These are phyloP conservation scores for Forficula auricularia DNA, from an alignment of 1,140 invertebrate species.

Conservation along the genomic window DNA sequence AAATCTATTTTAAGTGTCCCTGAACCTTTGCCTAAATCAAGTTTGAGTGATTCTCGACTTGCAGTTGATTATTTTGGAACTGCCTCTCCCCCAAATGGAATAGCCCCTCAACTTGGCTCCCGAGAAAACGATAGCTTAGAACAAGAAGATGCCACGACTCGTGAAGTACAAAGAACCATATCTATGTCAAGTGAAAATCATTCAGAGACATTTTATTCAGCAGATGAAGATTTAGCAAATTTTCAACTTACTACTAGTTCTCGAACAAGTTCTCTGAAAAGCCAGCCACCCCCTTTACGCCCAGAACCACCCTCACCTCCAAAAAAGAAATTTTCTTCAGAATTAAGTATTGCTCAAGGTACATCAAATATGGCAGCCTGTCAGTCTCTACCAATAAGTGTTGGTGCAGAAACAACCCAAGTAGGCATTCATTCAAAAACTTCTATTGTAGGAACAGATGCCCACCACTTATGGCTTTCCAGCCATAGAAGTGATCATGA, in stretches of 20 bases:
- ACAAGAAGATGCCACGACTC: conserved; percentile 18
- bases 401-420: too few relatives aligned
- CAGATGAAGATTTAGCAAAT: conserved; percentile 53
- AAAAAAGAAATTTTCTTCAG: conserved; percentile 29
- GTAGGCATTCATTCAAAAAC: too few relatives aligned
- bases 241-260: conserved; percentile 1
- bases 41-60: conserved; percentile 63
- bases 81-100: conserved; percentile 16
- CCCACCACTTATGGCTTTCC: conserved; percentile 20
- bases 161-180: conserved; percentile 58
- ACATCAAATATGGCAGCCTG: background rate
- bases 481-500: conserved; percentile 39
- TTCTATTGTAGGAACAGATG: too few relatives aligned
- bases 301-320: background rate
- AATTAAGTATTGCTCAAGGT: conserved; percentile 26
- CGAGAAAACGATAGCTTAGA: background rate
- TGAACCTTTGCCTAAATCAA: conserved; percentile 38
- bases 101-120: conserved; percentile 21
- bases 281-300: background rate
- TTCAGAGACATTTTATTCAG: conserved; percentile 77
- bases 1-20: conserved; percentile 39
- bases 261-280: conserved; percentile 3
- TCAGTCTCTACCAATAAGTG: too few relatives aligned
- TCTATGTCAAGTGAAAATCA: conserved; percentile 77
- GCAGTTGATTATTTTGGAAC: conserved; percentile 46